phyloP scores from a whole-genome alignment of 2,888 invertebrate genomes.

The Gari tellinella region DNA sequence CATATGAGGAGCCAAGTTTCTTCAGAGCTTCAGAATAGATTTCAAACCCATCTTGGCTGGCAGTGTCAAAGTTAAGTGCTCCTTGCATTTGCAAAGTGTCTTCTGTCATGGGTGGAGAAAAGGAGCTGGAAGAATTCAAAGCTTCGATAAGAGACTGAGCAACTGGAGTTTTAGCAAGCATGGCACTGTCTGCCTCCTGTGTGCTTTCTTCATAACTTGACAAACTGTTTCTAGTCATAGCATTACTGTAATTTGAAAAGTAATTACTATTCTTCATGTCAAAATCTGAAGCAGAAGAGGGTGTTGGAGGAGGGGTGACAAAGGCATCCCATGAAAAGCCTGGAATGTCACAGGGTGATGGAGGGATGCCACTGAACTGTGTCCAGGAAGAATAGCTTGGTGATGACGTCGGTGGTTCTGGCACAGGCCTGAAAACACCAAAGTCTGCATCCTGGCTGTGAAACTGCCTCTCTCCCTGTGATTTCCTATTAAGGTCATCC shows the following conservation, averaged over 20 bases:
- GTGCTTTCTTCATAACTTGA: slow-evolving; percentile 38
- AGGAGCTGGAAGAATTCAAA: slow-evolving; percentile 31
- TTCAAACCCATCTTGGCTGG: slow-evolving; percentile 65
- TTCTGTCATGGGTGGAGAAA: slow-evolving; percentile 18
- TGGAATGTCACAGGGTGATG: slow-evolving; percentile 39
- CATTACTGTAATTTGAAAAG: slow-evolving; percentile 39
- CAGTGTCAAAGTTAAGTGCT: slow-evolving; percentile 41
- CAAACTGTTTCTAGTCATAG: slow-evolving; percentile 34
- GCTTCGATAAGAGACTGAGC: slow-evolving; percentile 59
- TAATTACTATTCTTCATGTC: slow-evolving; percentile 49
- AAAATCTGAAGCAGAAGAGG: slow-evolving; percentile 42
- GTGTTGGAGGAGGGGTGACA: slow-evolving; percentile 59
- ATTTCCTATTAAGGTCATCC: slow-evolving; percentile 21
- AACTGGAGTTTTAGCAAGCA: slow-evolving; percentile 54
- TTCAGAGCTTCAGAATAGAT: slow-evolving; percentile 70
- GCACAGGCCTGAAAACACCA: slow-evolving; percentile 41
- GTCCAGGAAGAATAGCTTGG: slow-evolving; percentile 69
- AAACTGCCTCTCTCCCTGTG: slow-evolving; percentile 19
- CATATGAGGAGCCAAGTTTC: slow-evolving; percentile 61
- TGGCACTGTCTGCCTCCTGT: slow-evolving; percentile 46
- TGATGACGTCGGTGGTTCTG: slow-evolving; percentile 1
- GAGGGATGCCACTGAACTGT: slow-evolving; percentile 75
- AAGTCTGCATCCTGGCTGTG: slow-evolving; percentile 46
- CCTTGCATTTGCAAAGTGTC: slow-evolving; percentile 20
- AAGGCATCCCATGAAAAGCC: slow-evolving; percentile 64